Percentiles rank a stretch among this genome's conserved stretches.
Evolutionary conservation across 2,113 vertebrate genomes (phyloP).

Genomic region (Donacobius atricapilla): DNA sequence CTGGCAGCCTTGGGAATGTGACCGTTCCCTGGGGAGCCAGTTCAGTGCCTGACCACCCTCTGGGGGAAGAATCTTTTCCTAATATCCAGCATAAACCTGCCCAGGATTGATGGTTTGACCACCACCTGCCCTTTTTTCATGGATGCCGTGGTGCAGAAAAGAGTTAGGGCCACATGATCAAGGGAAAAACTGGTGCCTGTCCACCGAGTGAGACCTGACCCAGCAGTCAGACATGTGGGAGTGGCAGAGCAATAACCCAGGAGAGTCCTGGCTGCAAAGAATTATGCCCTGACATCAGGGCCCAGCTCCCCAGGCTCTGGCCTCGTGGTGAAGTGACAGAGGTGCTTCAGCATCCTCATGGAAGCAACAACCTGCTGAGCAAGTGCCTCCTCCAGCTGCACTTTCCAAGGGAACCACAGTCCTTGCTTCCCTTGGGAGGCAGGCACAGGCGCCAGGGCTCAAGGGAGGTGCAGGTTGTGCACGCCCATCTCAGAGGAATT

Average conservation of each 20-base stretch:
- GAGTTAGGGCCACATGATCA: background rate
- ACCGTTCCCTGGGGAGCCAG: background rate
- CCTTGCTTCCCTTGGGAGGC: background rate
- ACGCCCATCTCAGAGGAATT: rapidly evolving
- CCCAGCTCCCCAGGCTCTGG: background rate
- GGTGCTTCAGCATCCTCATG: background rate
- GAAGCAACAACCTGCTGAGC: background rate
- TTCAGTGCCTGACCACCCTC: rapidly evolving
- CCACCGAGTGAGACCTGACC: background rate
- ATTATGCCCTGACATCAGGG: background rate
- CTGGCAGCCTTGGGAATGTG: rapidly evolving
- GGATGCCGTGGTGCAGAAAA: background rate
- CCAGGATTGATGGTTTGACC: background rate
- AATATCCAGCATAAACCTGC: background rate
- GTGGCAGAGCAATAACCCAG: background rate
- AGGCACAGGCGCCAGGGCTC: background rate
- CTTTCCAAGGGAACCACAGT: background rate
- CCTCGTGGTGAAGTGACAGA: background rate
- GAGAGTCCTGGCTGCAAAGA: background rate
- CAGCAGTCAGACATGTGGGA: background rate
- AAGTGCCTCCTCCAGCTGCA: background rate
- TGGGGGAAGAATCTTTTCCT: background rate
- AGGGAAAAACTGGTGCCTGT: background rate
- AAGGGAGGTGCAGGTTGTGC: background rate
- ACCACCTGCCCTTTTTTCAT: background rate